Conservation (phyloP, 2,797 vertebrate genomes). For the Arctocebus calabarensis region DNA sequence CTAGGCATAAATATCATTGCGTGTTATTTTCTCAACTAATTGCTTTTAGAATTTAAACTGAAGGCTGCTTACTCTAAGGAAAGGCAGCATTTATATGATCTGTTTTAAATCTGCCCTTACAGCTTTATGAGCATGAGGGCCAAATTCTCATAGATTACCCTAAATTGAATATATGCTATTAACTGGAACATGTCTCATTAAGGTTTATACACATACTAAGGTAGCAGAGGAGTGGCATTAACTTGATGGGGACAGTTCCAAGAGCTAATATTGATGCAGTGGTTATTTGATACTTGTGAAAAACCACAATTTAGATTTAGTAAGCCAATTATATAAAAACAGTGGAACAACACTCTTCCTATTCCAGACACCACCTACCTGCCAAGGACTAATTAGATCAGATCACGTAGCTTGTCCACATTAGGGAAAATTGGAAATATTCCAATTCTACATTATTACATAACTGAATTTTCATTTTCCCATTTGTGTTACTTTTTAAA, state of each 20-base stretch:
- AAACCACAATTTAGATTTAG: not conserved
- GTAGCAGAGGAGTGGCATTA: not conserved
- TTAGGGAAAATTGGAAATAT: constrained; percentile 19
- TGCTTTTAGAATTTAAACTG: not conserved
- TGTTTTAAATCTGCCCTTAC: not conserved
- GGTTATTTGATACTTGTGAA: not conserved
- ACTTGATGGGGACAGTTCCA: not conserved
- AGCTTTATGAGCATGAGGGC: not conserved
- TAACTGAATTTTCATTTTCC: not conserved
- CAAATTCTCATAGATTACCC: not conserved
- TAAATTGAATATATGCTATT: not conserved
- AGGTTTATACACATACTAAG: not conserved
- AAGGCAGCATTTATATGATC: not conserved
- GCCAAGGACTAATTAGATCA: not conserved
- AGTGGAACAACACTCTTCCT: not conserved
- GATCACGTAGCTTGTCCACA: not conserved
- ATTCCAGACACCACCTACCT: not conserved
- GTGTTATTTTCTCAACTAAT: not conserved
- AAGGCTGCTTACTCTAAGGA: not conserved
- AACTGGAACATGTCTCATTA: not conserved
- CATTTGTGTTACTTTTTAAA: not conserved
- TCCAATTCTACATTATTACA: not conserved
- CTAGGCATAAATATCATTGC: not conserved
- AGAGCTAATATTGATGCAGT: not conserved
- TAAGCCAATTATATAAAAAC: not conserved